Percentiles rank a stretch among this genome's conserved stretches.
Evolutionary conservation across 2,797 vertebrate species (phyloP).

Genomic region (Poeciliopsis infans): DNA sequence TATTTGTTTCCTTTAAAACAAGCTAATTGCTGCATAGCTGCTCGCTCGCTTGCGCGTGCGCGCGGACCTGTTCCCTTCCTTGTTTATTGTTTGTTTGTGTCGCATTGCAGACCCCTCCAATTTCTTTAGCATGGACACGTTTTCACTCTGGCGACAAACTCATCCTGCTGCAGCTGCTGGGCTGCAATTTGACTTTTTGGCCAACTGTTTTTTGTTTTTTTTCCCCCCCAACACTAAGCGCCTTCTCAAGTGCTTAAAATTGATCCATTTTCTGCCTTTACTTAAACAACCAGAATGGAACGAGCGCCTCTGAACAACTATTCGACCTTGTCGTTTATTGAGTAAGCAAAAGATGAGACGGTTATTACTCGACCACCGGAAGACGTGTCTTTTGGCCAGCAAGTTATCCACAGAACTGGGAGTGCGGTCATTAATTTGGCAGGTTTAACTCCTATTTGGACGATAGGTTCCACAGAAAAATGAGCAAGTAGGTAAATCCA

Average conservation of each 20-base stretch:
- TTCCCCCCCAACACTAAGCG: slow-evolving; percentile 1
- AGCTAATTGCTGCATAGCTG: slow-evolving; percentile 80
- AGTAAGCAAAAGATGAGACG: not conserved
- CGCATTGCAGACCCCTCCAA: slow-evolving; percentile 57
- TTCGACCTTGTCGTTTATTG: not conserved
- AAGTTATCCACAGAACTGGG: not conserved
- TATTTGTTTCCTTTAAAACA: slow-evolving; percentile 82
- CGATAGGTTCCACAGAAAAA: too few species aligned
- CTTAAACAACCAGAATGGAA: not conserved
- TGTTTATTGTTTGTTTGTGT: slow-evolving; percentile 76
- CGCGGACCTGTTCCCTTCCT: slow-evolving; percentile 56
- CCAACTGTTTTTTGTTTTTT: slow-evolving; percentile 10
- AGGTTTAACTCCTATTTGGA: not conserved
- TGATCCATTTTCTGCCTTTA: not conserved
- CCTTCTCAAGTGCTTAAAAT: not conserved
- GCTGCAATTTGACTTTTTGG: slow-evolving; percentile 56
- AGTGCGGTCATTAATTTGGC: not conserved
- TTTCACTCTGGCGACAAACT: slow-evolving; percentile 58
- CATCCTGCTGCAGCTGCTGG: slow-evolving; percentile 64
- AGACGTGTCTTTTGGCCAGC: not conserved
- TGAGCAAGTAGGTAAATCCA: too few species aligned
- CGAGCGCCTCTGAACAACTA: not conserved
- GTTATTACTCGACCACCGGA: not conserved
- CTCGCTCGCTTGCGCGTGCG: slow-evolving; percentile 21
- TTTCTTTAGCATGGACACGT: slow-evolving; percentile 71